Percentiles rank a stretch among this genome's conserved stretches.
Evolutionary conservation across 1,140 invertebrate species (phyloP).

Genomic region (Cydia splendana): DNA sequence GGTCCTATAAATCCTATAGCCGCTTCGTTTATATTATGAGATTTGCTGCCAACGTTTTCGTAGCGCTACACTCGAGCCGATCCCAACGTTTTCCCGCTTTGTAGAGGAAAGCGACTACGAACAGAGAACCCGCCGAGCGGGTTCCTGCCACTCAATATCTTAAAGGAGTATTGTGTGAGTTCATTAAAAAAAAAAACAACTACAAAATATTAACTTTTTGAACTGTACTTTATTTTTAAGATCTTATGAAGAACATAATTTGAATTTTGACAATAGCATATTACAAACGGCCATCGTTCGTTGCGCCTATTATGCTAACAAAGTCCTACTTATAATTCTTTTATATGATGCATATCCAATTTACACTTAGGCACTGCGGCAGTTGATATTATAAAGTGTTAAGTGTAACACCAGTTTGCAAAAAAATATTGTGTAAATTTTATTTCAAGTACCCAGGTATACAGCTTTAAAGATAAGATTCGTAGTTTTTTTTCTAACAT

Average conservation of each 20-base stretch:
- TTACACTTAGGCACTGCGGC: neutral
- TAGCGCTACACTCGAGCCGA: no score
- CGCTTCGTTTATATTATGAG: no score
- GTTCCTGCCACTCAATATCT: no score
- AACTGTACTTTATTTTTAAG: neutral
- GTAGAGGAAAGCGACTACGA: no score
- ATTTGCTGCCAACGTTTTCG: no score
- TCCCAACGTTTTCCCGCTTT: no score
- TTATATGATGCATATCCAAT: constrained; percentile 12
- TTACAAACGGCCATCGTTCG: neutral
- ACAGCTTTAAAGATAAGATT: no score
- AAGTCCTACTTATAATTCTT: neutral
- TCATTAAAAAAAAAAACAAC: neutral
- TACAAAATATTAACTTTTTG: neutral
- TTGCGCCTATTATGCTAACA: neutral
- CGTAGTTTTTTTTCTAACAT: no score
- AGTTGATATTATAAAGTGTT: neutral
- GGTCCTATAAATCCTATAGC: neutral
- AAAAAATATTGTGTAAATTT: neutral
- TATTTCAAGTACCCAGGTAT: no score
- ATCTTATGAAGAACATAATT: neutral
- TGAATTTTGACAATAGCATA: constrained; percentile 2
- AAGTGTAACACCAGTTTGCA: neutral
- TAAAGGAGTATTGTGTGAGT: no score
- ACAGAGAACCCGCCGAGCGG: no score